These are phyloP conservation scores for Cosmopolites sordidus DNA, from an alignment of 2,888 invertebrate species.

Conservation along the genomic window DNA sequence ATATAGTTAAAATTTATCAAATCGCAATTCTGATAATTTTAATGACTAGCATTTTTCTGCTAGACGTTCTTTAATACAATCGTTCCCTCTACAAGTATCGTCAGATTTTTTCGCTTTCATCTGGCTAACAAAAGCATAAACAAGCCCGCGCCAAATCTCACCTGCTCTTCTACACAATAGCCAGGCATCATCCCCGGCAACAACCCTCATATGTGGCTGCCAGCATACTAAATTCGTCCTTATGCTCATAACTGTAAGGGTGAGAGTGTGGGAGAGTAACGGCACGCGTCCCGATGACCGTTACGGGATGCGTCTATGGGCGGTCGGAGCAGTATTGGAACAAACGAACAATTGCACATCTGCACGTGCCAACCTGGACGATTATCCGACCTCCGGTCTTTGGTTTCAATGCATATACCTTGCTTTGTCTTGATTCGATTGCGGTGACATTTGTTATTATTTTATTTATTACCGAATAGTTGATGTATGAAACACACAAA, in stretches of 20 bases:
- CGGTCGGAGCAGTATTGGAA: slow-evolving; percentile 25
- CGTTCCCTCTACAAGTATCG: too few species aligned
- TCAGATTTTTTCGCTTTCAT: slow-evolving; percentile 16
- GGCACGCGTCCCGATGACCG: slow-evolving; percentile 46
- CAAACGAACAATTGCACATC: slow-evolving; percentile 42
- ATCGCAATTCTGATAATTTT: too few species aligned
- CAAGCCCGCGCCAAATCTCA: slow-evolving; percentile 39
- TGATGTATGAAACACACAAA: too few species aligned
- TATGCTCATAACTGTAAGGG: slow-evolving; percentile 24
- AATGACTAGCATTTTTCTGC: too few species aligned
- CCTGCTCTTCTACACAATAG: slow-evolving; percentile 37
- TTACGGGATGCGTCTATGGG: slow-evolving; percentile 42
- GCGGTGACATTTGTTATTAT: too few species aligned
- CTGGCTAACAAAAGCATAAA: slow-evolving; percentile 23
- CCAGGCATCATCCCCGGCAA: slow-evolving; percentile 34
- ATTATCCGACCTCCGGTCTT: too few species aligned
- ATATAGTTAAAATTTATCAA: too few species aligned
- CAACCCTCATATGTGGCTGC: slow-evolving; percentile 34
- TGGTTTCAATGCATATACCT: too few species aligned
- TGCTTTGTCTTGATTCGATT: too few species aligned
- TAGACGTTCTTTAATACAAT: too few species aligned
- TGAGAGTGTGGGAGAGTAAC: slow-evolving; percentile 30
- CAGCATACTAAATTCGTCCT: slow-evolving; percentile 27
- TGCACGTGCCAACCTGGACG: slow-evolving; percentile 38
- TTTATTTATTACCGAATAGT: too few species aligned